These are phyloP conservation scores for Drosophila busckii DNA, from an alignment of 1,140 invertebrate species.

Conservation along the genomic window DNA sequence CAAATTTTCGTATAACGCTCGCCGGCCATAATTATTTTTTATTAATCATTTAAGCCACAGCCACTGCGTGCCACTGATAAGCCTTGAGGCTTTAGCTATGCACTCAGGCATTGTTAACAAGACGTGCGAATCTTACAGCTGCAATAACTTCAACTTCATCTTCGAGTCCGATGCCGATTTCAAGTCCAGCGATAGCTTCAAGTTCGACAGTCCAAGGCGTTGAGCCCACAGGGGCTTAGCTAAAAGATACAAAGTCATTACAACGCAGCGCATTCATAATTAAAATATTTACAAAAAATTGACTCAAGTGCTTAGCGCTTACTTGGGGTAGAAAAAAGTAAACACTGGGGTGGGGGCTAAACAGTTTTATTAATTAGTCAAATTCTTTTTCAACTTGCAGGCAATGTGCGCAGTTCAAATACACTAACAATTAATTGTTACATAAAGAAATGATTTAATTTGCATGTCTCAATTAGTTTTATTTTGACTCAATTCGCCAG, in stretches of 20 bases:
- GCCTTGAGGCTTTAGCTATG: slow-evolving; percentile 4
- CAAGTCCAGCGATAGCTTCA: too few species aligned
- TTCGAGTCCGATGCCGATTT: too few species aligned
- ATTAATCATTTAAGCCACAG: slow-evolving; percentile 65
- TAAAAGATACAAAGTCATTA: slow-evolving; percentile 69
- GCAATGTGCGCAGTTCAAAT: too few species aligned
- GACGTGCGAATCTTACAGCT: slow-evolving; percentile 56
- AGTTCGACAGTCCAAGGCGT: not conserved
- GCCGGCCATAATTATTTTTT: slow-evolving; percentile 52
- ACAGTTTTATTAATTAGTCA: slow-evolving; percentile 44
- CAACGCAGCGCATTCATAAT: slow-evolving; percentile 57
- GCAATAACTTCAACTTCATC: slow-evolving; percentile 7
- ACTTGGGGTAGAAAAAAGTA: not conserved
- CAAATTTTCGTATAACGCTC: slow-evolving; percentile 61
- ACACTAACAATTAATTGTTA: too few species aligned
- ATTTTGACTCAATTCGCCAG: too few species aligned
- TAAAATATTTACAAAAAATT: slow-evolving; percentile 59
- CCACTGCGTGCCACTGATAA: slow-evolving; percentile 42
- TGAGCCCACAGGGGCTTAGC: slow-evolving; percentile 2
- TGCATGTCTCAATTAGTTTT: too few species aligned
- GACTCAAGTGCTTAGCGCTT: slow-evolving; percentile 7
- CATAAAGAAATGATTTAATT: too few species aligned
- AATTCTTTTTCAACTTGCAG: too few species aligned
- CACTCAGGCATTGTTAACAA: slow-evolving; percentile 7
- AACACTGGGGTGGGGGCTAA: not conserved